A percentile compares a stretch with the other conserved stretches of the same genome.
phyloP scores from a whole-genome alignment of 2,797 vertebrate species.

The Pitangus sulphuratus region DNA sequence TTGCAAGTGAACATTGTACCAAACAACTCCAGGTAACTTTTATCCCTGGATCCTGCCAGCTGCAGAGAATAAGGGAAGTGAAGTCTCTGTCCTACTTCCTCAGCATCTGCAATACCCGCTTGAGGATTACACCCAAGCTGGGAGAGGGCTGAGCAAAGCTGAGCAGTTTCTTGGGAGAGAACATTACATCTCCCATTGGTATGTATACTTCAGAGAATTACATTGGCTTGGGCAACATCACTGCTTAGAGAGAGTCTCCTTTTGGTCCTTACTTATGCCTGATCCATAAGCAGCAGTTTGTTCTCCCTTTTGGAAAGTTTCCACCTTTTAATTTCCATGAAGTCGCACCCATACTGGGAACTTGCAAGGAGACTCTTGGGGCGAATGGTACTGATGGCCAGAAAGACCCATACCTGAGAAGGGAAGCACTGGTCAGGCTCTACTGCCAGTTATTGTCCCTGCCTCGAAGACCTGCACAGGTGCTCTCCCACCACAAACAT shows the following conservation, averaged over 20 bases:
- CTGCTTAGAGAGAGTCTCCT: neutral
- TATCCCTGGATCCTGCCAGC: neutral
- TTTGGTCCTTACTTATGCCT: neutral
- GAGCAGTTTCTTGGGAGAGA: neutral
- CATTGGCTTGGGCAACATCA: neutral
- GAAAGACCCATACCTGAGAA: rapidly evolving
- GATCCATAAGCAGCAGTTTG: neutral
- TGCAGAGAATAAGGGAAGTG: neutral
- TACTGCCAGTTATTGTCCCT: neutral
- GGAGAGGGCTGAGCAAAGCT: neutral
- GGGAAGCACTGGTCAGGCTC: rapidly evolving
- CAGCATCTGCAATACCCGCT: neutral
- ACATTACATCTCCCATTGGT: neutral
- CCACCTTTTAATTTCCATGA: neutral
- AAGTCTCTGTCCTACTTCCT: neutral
- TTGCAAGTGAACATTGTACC: neutral
- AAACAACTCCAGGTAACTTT: neutral
- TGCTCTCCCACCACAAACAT: neutral
- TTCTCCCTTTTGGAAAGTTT: neutral
- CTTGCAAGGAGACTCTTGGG: neutral
- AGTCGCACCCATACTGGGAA: neutral
- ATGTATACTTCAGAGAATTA: neutral
- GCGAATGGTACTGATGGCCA: rapidly evolving
- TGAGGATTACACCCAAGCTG: neutral
- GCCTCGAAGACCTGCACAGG: neutral